These are phyloP conservation scores for Jordanella pulchra DNA, from an alignment of 2,797 vertebrate species.

Conservation along the genomic window DNA sequence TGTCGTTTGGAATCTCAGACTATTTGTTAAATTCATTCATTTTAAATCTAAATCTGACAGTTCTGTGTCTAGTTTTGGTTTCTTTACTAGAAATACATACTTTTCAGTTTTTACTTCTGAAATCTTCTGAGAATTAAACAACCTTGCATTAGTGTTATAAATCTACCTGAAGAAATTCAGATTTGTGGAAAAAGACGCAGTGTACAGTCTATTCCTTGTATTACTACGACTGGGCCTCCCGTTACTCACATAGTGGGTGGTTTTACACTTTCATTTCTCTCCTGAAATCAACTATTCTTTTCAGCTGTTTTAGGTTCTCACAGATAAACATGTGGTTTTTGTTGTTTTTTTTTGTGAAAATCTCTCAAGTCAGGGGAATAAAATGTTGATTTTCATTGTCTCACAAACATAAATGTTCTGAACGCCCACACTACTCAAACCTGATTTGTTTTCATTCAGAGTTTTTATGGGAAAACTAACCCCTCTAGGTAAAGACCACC, in stretches of 20 bases:
- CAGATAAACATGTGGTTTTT: constrained; percentile 30
- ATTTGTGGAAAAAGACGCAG: neutral
- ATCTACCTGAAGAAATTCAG: neutral
- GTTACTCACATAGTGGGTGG: neutral
- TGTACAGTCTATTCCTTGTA: neutral
- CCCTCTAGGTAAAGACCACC: neutral
- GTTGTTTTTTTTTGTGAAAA: too few species aligned
- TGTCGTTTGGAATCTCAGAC: neutral
- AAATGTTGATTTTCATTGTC: constrained; percentile 2
- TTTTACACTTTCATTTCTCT: constrained; percentile 9
- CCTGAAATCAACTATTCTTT: constrained; percentile 30
- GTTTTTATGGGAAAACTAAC: constrained; percentile 16
- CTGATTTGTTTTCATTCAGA: neutral
- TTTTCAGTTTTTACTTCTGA: neutral
- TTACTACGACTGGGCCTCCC: neutral
- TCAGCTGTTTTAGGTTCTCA: constrained; percentile 12
- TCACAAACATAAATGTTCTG: too few species aligned
- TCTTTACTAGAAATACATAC: neutral
- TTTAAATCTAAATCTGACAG: neutral
- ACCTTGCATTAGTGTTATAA: too few species aligned
- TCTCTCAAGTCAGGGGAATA: constrained; percentile 4
- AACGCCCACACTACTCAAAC: too few species aligned
- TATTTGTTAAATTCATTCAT: neutral
- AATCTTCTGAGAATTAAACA: neutral
- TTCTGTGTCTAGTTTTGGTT: neutral